Evolutionary conservation across 2,888 invertebrate genomes (phyloP).

Genomic region (Encarsia formosa): DNA sequence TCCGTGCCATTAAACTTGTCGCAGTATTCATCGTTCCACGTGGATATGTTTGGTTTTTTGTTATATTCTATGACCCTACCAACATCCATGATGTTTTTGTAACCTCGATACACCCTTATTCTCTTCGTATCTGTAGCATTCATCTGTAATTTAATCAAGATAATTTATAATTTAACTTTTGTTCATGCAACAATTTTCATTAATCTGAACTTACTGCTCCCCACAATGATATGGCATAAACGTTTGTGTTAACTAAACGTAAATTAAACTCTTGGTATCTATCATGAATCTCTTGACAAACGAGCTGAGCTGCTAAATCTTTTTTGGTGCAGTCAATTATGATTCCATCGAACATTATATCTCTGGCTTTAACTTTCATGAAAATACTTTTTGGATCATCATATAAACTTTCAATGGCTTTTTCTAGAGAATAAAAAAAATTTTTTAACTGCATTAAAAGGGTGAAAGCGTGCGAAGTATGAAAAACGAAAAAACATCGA

Average conservation of each 20-base stretch:
- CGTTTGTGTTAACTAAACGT: constrained; percentile 59
- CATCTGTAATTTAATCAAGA: constrained; percentile 54
- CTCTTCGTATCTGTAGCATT: constrained; percentile 66
- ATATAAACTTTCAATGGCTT: constrained; percentile 69
- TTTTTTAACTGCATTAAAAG: not conserved
- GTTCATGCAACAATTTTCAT: not conserved
- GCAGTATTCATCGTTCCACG: constrained; percentile 70
- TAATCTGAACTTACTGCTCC: constrained; percentile 56
- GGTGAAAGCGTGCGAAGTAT: not conserved
- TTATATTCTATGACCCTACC: constrained; percentile 70
- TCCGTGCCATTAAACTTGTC: constrained; percentile 78
- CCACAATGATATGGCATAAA: constrained; percentile 67
- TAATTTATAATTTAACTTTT: not conserved
- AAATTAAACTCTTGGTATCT: not conserved
- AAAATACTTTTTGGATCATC: constrained; percentile 62
- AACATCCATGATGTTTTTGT: constrained; percentile 66
- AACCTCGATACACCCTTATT: constrained; percentile 72
- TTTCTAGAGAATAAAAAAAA: constrained; percentile 42
- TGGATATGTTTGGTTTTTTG: constrained; percentile 58
- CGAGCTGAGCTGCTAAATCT: constrained; percentile 72
- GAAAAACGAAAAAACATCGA: not conserved
- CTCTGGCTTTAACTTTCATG: constrained; percentile 61
- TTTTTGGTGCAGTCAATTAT: constrained; percentile 68
- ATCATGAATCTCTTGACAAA: constrained; percentile 52
- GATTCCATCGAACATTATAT: constrained; percentile 72